Percentiles rank a stretch among this genome's conserved stretches.
Conservation (phyloP, 2,113 vertebrate species). For the Alaudala cheleensis region DNA sequence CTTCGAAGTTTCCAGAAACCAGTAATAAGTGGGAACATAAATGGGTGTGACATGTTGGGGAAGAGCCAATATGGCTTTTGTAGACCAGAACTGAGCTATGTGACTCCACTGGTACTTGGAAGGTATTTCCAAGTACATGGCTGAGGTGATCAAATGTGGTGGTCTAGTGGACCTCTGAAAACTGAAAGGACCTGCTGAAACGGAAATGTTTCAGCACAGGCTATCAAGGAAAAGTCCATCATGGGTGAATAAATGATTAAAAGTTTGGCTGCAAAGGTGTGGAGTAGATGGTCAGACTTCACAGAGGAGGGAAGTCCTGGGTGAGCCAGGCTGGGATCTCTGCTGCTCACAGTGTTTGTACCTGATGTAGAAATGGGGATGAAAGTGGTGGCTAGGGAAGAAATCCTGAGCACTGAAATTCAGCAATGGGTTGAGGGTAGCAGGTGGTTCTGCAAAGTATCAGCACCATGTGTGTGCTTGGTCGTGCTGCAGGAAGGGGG, state of each 20-base stretch:
- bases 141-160: not conserved
- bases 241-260: not conserved
- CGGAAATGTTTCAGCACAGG: not conserved
- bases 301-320: not conserved
- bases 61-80: not conserved
- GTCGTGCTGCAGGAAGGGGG: not conserved
- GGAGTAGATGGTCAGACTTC: not conserved
- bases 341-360: not conserved
- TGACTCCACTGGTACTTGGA: not conserved
- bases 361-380: not conserved
- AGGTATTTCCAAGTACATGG: not conserved
- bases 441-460: not conserved
- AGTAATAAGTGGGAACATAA: not conserved
- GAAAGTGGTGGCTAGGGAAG: not conserved
- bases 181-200: too few relatives aligned
- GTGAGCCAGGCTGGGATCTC: not conserved
- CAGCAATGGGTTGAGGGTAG: not conserved
- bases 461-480: not conserved
- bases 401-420: not conserved
- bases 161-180: not conserved
- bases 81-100: rapidly evolving
- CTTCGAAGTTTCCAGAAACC: not conserved
- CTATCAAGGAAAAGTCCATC: not conserved
- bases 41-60: not conserved
- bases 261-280: not conserved